Percentiles rank a stretch among this genome's conserved stretches.
phyloP scores from a whole-genome alignment of 2,888 invertebrate species.

The Hetaerina titia region DNA sequence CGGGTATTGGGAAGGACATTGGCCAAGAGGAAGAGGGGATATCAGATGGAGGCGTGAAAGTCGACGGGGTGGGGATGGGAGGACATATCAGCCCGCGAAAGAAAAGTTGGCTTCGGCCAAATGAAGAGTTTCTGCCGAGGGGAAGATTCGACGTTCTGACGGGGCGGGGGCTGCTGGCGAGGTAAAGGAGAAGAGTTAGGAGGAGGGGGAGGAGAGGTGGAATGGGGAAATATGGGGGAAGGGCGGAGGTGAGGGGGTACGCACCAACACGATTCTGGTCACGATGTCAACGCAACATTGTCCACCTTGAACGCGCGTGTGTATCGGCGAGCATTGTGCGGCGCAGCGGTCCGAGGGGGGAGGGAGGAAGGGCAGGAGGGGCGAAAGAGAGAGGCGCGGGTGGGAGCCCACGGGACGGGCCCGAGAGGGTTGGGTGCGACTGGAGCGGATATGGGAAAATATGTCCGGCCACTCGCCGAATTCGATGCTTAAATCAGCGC shows the following conservation, averaged over 20 bases:
- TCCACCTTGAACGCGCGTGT: not conserved
- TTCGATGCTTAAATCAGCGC: not conserved
- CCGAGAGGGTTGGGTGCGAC: too few relatives aligned
- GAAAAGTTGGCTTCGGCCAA: too few relatives aligned
- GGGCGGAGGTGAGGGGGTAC: not conserved
- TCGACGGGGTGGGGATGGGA: not conserved
- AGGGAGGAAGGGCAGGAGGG: too few relatives aligned
- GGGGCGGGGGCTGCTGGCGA: not conserved
- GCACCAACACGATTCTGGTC: conserved; percentile 43
- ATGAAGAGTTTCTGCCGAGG: too few relatives aligned
- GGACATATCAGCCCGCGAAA: not conserved
- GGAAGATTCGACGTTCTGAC: too few relatives aligned
- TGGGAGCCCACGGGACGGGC: too few relatives aligned
- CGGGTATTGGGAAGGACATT: too few relatives aligned
- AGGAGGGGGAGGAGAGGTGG: not conserved
- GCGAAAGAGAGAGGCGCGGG: too few relatives aligned
- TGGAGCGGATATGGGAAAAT: too few relatives aligned
- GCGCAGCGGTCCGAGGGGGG: not conserved
- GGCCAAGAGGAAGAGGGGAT: not conserved
- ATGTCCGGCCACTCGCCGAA: not conserved
- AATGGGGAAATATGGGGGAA: not conserved
- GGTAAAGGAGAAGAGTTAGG: too few relatives aligned
- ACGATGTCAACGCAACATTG: conserved; percentile 30
- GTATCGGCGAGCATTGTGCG: not conserved
- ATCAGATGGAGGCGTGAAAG: not conserved